Base-by-base conservation (phyloP, 2,113 vertebrate genomes). In the Apaloderma vittatum region DNA sequence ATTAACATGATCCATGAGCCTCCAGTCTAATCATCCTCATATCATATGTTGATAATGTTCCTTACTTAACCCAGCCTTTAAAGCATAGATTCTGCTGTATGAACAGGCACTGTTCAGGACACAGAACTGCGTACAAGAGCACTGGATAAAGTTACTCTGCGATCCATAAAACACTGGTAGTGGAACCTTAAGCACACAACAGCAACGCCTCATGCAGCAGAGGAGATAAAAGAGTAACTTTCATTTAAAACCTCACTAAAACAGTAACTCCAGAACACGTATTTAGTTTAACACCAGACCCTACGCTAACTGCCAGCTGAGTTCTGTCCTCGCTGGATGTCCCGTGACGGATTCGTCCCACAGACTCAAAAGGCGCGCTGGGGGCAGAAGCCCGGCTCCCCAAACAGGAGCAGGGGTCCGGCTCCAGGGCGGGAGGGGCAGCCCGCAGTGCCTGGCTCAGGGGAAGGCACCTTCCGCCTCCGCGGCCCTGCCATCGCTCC, bases 381-480 rank as follows among this genome's bases (percentile, higher is more conserved):
- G 10, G 8, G 17, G n/a, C 0, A 11, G 6, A 37, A 32, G n/a
- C 13, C 0, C 9, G 12, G 15, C 15, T 3, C 7, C 14, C 48
- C 12, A 17, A 10, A 18, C 11, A 17, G 7, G 11, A 21, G 29
- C 1, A 30, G 9, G 6, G 34, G 30, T 32, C 4, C n/a, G 11
- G 37, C 9, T 9, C 7, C 15, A 11, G 13, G 37, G 32, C 32
- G 32, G 20, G 17, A 20, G 15, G 43, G 34, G 15, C 21, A 22
- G 67, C 17, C 46, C 73, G 1, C 13, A 6, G 0, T 2, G 59
- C 59, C 40, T 32, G 18, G 34, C 8, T 15, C 2, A 15, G 18
- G 10, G 1, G 48, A 51, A 8, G 8, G 12, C 54, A 45, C 46
- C 52, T 66, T n/a, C 26, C 14, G 30, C 46, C 21, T 12, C 16